Percentiles rank a stretch among this genome's conserved stretches.
These are phyloP conservation scores for Myiothlypis coronata DNA, from an alignment of 2,797 vertebrate genomes.

Conservation along the genomic window DNA sequence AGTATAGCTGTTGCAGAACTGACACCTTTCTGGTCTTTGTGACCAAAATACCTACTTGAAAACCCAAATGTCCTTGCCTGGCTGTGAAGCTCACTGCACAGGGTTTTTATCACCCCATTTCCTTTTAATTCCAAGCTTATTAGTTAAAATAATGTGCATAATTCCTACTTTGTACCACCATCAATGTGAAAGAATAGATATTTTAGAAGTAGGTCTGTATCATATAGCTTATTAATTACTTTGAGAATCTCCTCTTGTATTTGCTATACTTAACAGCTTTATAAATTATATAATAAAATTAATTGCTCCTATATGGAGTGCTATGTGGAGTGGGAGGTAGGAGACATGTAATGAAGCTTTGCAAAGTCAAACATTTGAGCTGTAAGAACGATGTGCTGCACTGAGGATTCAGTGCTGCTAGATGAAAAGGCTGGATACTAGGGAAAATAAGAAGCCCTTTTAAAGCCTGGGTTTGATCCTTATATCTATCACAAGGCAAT, in stretches of 20 bases:
- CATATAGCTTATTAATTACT: neutral
- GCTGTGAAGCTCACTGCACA: neutral
- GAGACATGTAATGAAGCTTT: neutral
- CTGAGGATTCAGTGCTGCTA: neutral
- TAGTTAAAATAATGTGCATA: slow-evolving; percentile 12
- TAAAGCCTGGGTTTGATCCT: neutral
- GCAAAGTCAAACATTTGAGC: neutral
- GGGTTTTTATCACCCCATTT: neutral
- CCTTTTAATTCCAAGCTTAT: neutral
- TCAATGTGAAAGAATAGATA: neutral
- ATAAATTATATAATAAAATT: neutral
- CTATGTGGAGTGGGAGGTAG: neutral
- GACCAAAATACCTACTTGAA: neutral
- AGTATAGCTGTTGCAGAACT: neutral
- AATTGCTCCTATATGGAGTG: neutral
- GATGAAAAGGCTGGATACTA: neutral
- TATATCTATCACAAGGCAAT: neutral
- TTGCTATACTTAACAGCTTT: neutral
- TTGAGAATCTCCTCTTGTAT: neutral
- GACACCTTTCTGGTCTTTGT: neutral
- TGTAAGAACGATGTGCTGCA: neutral
- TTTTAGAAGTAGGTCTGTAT: neutral
- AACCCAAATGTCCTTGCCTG: neutral
- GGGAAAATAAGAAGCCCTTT: neutral
- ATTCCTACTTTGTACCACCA: neutral